Base-by-base conservation (phyloP, 2,797 vertebrate genomes). In the Rhynchonycteris naso region DNA sequence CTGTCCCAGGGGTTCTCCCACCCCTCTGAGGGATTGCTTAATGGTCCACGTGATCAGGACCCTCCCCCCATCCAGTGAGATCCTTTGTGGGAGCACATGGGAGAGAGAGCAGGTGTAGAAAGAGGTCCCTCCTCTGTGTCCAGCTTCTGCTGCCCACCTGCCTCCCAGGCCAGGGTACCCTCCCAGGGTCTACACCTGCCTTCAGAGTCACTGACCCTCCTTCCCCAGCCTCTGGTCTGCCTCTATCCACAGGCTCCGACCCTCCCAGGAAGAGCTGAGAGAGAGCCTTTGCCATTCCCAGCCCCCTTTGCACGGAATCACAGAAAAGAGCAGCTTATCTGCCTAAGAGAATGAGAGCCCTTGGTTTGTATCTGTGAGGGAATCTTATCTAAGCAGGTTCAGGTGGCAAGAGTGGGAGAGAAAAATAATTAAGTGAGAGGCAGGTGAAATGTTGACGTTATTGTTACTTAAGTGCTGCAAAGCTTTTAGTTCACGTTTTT, bases 301-400 rank as follows among this genome's bases (percentile, higher is more conserved):
- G 28, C 76, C 79, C n/a, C 43, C 69, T 88, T 63, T 59, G 22
- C 69, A 19, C 10, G 4, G 22, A 78, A 56, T 68, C 7, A 13
- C n/a, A 68, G 56, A 35, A 96, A 93, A 84, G 69, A 83, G 65
- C 5, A 0, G 24, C 88, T 92, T 97, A 97, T 97, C 97, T 97
- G 66, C 94, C 93, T 81, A 1, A 0, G 54, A 96, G 56, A 97
- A 96, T 59, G 63, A 75, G 93, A 89, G 94, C 91, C 93, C 92
- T 94, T 76, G 87, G 65, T 97, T 96, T 94, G 97, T 98, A 98
- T 97, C 98, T 71, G 1, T 0, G 0, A 22, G 9, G 59, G 72
- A 95, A 98, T 98, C 98, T 98, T 98, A 98, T 98, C 98, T 97
- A 93, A 98, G 97, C 96, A 90, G 87, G 96, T 97, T 97, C 97